phyloP scores from a whole-genome alignment of 1,140 invertebrate genomes.

The Akabosia matsudoensis region DNA sequence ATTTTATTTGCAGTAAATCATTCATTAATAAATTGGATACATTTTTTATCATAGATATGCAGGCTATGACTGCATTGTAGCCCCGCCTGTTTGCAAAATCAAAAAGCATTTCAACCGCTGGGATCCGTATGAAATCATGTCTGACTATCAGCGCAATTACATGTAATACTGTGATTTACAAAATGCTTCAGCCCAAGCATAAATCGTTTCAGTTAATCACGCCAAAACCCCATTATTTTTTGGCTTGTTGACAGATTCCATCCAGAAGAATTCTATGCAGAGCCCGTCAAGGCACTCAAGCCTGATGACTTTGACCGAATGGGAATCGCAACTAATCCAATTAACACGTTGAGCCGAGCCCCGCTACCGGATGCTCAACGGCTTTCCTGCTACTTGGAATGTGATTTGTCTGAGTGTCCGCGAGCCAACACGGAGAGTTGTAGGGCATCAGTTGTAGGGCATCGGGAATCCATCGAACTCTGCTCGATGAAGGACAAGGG shows the following conservation, averaged over 20 bases:
- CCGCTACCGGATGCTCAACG: slow-evolving; percentile 29
- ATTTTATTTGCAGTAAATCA: too few relatives aligned
- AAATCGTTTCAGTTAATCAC: background rate
- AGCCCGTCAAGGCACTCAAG: slow-evolving; percentile 19
- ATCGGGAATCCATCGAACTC: too few relatives aligned
- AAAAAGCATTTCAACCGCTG: slow-evolving; percentile 31
- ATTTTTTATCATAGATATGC: slow-evolving; percentile 21
- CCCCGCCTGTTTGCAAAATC: slow-evolving; percentile 46
- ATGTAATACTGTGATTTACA: slow-evolving; percentile 28
- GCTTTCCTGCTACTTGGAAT: slow-evolving; percentile 37
- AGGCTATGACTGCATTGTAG: slow-evolving; percentile 29
- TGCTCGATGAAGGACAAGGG: too few relatives aligned
- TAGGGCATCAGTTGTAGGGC: background rate
- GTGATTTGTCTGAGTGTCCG: slow-evolving; percentile 15
- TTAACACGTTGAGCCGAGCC: slow-evolving; percentile 29
- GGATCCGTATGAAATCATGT: slow-evolving; percentile 39
- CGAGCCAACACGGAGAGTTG: background rate
- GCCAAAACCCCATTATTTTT: slow-evolving; percentile 4
- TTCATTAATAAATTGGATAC: too few relatives aligned
- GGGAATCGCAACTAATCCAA: slow-evolving; percentile 39
- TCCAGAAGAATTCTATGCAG: slow-evolving; percentile 33
- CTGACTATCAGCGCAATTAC: slow-evolving; percentile 36
- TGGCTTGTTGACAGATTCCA: slow-evolving; percentile 23
- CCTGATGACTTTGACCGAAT: slow-evolving; percentile 32
- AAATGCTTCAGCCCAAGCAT: too few relatives aligned